Base-by-base conservation (phyloP, 2,888 invertebrate species). In the Harpalus rubripes region DNA sequence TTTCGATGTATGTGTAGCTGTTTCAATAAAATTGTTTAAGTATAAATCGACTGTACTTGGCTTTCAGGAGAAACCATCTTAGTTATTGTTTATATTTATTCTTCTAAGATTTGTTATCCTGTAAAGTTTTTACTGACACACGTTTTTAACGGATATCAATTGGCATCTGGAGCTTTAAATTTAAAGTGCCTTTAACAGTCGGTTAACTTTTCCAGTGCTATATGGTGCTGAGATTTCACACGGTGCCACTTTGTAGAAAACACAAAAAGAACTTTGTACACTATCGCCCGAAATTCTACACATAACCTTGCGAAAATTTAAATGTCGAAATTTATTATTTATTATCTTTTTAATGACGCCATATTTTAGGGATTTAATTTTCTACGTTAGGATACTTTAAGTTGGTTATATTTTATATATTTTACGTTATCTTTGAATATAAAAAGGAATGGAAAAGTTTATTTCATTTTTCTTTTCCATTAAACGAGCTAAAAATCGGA, bases 161-260 rank as follows among this genome's bases (percentile, higher is more conserved):
- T 79, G 79, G 79, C 79, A 78, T 58, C 56, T 56, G 78, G 78
- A 78, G 78, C 78, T 78, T 32, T 78, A 79, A 79, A 79, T 12
- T 26, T 72, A 52, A 68, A 76, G 83, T 83, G 83, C 83, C 83
- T 83, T 83, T 61, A 61, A 44, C 63, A 65, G 44, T 74, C 72
- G 72, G 44, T 74, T 52, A 32, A 8, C 8, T 12, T 52, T 82
- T 72, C 32, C 72, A 82, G 83, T 83, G 83, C 83, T 83, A 83
- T 12, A 76, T 83, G 83, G 83, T 83, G 83, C 83, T 83, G 15
- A 26, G 68, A 72, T 81, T 52, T 44, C 65, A 81, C 26, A 82
- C 68, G 82, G 82, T 82, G 82, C 82, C 82, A 82, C 56, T 52
- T 82, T 82, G 16, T 82, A 82, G 10, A 52, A 58, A 72, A 68